These are phyloP conservation scores for Chelidonichthys spinosus DNA, from an alignment of 2,797 vertebrate species.

Conservation along the genomic window DNA sequence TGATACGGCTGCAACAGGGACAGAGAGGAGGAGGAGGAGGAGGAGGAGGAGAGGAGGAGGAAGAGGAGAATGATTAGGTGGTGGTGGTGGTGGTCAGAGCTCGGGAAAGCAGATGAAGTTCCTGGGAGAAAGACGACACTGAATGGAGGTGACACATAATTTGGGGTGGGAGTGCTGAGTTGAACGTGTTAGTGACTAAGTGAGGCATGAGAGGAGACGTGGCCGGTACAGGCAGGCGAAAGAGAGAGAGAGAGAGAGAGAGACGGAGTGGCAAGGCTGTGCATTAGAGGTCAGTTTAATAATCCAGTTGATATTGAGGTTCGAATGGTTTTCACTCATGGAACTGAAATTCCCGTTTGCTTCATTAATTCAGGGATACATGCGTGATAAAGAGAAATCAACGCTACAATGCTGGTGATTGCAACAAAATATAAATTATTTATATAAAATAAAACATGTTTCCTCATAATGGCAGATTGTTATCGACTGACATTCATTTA, in stretches of 20 bases:
- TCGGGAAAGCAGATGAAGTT: conserved; percentile 71
- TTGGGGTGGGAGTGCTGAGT: conserved; percentile 79
- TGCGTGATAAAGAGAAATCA: conserved; percentile 16
- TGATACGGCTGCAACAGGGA: conserved; percentile 67
- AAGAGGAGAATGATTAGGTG: conserved; percentile 52
- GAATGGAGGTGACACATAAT: conserved; percentile 80
- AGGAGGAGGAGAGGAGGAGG: conserved; percentile 25
- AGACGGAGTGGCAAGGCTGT: conserved; percentile 32
- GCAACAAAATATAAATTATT: conserved; percentile 11
- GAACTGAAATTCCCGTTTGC: conserved; percentile 6
- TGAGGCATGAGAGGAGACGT: conserved; percentile 77
- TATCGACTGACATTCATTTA: conserved; percentile 7
- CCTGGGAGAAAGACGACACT: conserved; percentile 67
- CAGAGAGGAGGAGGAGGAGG: conserved; percentile 29
- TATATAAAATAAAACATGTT: conserved; percentile 1
- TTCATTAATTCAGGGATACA: conserved; percentile 1
- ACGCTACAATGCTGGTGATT: neutral
- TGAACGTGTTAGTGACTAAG: conserved; percentile 82
- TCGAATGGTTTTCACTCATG: conserved; percentile 8
- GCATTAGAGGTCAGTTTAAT: conserved; percentile 54
- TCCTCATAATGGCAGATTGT: conserved; percentile 8
- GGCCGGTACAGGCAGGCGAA: conserved; percentile 47
- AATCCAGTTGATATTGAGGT: conserved; percentile 24
- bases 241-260: conserved; percentile 46
- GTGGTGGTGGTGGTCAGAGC: conserved; percentile 60